phyloP scores from a whole-genome alignment of 2,113 vertebrate species.

The Cheirogaleus medius region DNA sequence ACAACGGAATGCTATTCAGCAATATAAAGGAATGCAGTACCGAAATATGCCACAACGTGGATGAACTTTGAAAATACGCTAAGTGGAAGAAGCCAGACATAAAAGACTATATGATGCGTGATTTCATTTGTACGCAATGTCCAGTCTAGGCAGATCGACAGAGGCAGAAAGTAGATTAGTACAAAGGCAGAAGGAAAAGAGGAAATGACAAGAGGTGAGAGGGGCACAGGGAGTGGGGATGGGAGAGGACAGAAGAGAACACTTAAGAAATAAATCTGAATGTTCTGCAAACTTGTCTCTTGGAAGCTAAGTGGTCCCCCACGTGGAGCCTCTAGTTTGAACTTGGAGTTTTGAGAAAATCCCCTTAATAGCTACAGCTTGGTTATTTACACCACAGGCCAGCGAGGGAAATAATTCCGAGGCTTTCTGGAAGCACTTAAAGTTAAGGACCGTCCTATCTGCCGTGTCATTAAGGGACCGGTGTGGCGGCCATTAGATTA shows the following conservation, averaged over 20 bases:
- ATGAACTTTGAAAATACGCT: neutral
- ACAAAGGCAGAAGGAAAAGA: neutral
- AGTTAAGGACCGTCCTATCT: constrained; percentile 45
- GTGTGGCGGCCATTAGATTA: constrained; percentile 46
- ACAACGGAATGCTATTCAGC: neutral
- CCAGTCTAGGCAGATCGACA: no score
- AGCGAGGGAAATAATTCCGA: neutral
- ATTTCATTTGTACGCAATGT: neutral
- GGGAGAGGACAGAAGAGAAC: neutral
- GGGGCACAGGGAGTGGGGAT: no score
- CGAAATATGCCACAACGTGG: neutral
- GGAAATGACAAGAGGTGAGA: neutral
- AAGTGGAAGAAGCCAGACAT: neutral
- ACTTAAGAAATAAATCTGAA: neutral
- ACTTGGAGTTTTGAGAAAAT: neutral
- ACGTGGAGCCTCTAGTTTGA: neutral
- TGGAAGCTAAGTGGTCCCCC: neutral
- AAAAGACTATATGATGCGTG: neutral
- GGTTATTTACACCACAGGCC: neutral
- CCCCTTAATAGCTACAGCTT: neutral
- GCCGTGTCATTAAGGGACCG: constrained; percentile 42
- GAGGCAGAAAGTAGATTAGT: neutral
- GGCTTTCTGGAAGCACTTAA: constrained; percentile 28
- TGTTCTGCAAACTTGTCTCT: neutral
- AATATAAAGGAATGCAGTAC: neutral